A percentile compares a stretch with the other conserved stretches of the same genome.
phyloP scores from a whole-genome alignment of 2,797 vertebrate species.

The Yasuhikotakia modesta region DNA sequence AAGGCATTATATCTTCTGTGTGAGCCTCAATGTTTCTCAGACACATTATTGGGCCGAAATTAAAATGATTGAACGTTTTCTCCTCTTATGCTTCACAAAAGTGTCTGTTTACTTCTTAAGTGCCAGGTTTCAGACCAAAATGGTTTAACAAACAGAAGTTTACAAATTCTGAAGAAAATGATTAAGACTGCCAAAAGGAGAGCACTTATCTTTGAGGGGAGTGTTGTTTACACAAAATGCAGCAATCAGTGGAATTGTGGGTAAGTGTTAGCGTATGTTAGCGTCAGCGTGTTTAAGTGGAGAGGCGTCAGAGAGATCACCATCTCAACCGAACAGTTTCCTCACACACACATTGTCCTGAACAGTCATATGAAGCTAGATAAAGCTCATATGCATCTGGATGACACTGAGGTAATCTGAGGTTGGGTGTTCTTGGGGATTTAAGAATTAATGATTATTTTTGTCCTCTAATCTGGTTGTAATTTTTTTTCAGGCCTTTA shows the following conservation, averaged over 20 bases:
- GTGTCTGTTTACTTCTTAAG: constrained; percentile 65
- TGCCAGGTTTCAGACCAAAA: constrained; percentile 54
- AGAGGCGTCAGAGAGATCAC: constrained; percentile 61
- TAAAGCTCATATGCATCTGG: constrained; percentile 47
- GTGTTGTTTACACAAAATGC: constrained; percentile 51
- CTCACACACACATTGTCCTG: constrained; percentile 50
- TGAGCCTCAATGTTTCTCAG: constrained; percentile 38
- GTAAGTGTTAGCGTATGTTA: constrained; percentile 17
- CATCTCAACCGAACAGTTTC: constrained; percentile 68
- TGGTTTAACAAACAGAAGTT: constrained; percentile 56
- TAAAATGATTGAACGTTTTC: constrained; percentile 2
- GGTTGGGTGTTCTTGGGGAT: too few species aligned
- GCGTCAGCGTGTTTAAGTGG: constrained; percentile 39
- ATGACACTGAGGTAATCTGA: constrained; percentile 23
- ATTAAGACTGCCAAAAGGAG: constrained; percentile 21
- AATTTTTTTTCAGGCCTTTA: too few species aligned
- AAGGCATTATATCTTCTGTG: constrained; percentile 32
- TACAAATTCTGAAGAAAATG: constrained; percentile 52
- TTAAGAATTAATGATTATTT: too few species aligned
- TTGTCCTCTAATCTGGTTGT: too few species aligned
- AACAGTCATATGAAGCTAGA: constrained; percentile 19
- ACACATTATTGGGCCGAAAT: background rate
- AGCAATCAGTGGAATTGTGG: constrained; percentile 26
- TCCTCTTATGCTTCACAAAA: constrained; percentile 14
- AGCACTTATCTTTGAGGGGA: background rate